Base-by-base conservation (phyloP, 37 sponge, comb jelly and placozoan genomes). In the Spongilla lacustris region DNA sequence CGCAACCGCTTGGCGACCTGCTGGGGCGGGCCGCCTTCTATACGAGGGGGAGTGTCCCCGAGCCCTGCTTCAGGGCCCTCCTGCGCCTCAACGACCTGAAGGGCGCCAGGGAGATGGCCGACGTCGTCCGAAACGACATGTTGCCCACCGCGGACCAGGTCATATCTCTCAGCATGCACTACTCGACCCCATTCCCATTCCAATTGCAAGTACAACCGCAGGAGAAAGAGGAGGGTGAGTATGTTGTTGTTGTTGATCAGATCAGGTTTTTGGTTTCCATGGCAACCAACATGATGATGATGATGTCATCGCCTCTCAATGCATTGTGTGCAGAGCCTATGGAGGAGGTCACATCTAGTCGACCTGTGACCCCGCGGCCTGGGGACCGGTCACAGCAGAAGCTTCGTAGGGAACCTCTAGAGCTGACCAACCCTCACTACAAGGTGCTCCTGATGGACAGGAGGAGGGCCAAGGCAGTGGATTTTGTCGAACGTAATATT, bases 341-440 rank as follows among this genome's bases (percentile, higher is more conserved):
- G 30, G 81, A 66, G 32, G 27, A 27, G 69, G n/a, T n/a, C n/a
- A 2, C 68, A 2, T 17, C 66, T 29, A 6, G 80, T 26, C 46
- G 50, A 46, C 80, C 71, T 11, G 26, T 10, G 28, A 25, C 28
- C 29, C 29, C 69, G 2, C 5, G 37, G 17, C 28, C 84, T 35
- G 33, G 73, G n/a, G 72, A 82, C 75, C 2, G 34, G n/a, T 28
- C 27, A 58, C 71, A 46, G 14, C 28, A 66, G 26, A 46, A 8
- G 8, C 46, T 46, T 8, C 46, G 8, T 46, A 88, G 91, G 92
- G 50, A 73, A 32, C 90, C 97, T 22, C 84, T 94, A n/a, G 93
- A 94, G 69, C 87, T 89, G 79, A 34, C 36, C 78, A 96, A 96
- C 83, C 73, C 35, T 2, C 33, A 21, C 30, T 96, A 89, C 83